A percentile compares a stretch with the other conserved stretches of the same genome.
These are phyloP conservation scores for Chrysomela aeneicollis DNA, from an alignment of 2,888 invertebrate genomes.

Conservation along the genomic window DNA sequence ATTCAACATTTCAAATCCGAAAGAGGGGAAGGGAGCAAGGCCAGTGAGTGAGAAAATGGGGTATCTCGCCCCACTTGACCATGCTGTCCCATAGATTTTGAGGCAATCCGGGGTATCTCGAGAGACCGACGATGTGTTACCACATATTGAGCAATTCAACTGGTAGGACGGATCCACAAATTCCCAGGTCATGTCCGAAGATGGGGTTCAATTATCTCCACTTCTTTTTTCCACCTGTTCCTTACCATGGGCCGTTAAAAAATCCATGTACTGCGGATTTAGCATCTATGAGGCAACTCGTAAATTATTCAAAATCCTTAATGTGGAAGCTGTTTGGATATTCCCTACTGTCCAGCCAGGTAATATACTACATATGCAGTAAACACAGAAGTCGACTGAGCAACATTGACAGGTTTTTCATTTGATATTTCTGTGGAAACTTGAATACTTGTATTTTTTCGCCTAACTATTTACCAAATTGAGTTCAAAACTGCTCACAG, in stretches of 20 bases:
- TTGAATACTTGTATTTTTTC: not conserved
- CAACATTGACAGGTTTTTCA: not conserved
- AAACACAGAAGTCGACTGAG: not conserved
- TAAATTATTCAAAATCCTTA: not conserved
- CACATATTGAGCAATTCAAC: constrained; percentile 47
- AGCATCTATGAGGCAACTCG: not conserved
- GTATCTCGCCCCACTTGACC: constrained; percentile 29
- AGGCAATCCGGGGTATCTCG: constrained; percentile 38
- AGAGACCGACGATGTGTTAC: constrained; percentile 39
- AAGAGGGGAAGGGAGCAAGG: constrained; percentile 37
- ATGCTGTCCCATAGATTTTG: constrained; percentile 32
- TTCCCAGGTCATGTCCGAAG: constrained; percentile 34
- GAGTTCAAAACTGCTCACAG: too few relatives aligned
- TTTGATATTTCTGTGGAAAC: not conserved
- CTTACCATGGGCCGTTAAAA: constrained; percentile 8
- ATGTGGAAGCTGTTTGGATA: not conserved
- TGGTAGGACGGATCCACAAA: constrained; percentile 28
- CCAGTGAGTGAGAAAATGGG: constrained; percentile 44
- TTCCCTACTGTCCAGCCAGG: not conserved
- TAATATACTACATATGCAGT: constrained; percentile 1
- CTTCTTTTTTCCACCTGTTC: constrained; percentile 30
- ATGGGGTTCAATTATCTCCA: constrained; percentile 29
- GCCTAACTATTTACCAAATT: too few relatives aligned
- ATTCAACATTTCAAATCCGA: constrained; percentile 42
- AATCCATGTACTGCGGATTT: constrained; percentile 3